Evolutionary conservation across 2,797 vertebrate genomes (phyloP).

Genomic region (Falco cherrug): DNA sequence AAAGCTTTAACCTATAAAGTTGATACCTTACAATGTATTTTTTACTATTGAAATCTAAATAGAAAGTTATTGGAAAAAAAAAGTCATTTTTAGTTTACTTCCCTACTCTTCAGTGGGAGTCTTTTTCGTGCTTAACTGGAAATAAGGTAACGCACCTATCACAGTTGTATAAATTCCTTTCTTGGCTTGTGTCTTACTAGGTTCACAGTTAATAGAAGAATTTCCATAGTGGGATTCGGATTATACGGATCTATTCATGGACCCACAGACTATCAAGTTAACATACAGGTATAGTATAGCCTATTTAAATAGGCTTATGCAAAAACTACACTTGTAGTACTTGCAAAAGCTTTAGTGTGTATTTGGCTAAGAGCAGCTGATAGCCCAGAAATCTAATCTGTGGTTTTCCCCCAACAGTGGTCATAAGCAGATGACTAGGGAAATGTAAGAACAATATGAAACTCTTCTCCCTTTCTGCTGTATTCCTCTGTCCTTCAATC

Average conservation of each 20-base stretch:
- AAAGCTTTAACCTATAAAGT: not conserved
- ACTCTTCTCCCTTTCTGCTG: not conserved
- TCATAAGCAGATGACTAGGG: not conserved
- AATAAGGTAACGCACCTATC: not conserved
- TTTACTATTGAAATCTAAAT: not conserved
- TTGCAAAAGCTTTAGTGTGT: not conserved
- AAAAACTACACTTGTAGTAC: not conserved
- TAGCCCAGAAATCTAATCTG: not conserved
- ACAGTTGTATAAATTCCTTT: not conserved
- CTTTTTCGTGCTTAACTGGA: not conserved
- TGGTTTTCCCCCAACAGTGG: not conserved
- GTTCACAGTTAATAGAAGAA: conserved; percentile 95
- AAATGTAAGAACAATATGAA: not conserved
- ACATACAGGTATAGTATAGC: conserved; percentile 88
- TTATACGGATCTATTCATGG: conserved; percentile 98
- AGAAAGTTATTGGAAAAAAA: not conserved
- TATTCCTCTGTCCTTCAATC: not conserved
- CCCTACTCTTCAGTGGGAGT: not conserved
- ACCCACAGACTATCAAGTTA: conserved; percentile 98
- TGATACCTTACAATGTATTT: not conserved
- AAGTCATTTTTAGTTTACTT: not conserved
- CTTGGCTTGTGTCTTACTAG: conserved; percentile 71
- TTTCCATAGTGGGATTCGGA: conserved; percentile 95
- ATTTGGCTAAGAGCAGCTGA: not conserved
- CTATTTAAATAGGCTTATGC: not conserved